Percentiles rank a stretch among this genome's conserved stretches.
phyloP scores from a whole-genome alignment of 2,113 vertebrate genomes.

The Nanorana parkeri region DNA sequence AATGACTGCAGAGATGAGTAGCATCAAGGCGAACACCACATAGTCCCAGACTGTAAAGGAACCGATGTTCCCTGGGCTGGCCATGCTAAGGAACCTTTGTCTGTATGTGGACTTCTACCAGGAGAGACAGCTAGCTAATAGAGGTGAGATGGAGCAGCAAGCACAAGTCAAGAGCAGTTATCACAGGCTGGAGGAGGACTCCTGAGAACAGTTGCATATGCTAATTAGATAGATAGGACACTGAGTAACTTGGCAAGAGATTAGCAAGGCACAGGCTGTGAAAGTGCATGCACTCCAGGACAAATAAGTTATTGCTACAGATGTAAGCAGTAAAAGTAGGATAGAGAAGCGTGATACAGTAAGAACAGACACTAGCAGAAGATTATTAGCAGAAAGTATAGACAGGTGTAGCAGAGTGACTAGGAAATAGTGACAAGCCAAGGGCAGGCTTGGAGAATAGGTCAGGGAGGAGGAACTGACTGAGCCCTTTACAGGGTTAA shows the following conservation, averaged over 20 bases:
- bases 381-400: no score
- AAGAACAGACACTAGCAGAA: background rate
- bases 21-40: slow-evolving; percentile 86
- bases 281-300: background rate
- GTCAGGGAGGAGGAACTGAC: background rate
- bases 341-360: background rate
- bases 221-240: background rate
- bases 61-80: slow-evolving; percentile 38
- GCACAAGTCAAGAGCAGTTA: background rate
- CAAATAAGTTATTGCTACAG: background rate
- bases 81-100: slow-evolving; percentile 55
- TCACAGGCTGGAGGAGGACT: background rate
- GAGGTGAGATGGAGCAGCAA: background rate
- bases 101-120: background rate
- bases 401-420: background rate
- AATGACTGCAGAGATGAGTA: slow-evolving; percentile 83
- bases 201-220: slow-evolving; percentile 16
- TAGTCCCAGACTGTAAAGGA: slow-evolving; percentile 86
- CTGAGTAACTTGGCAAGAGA: background rate
- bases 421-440: background rate
- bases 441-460: background rate
- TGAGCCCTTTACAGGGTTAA: background rate
- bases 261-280: background rate
- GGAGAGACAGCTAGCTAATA: background rate
- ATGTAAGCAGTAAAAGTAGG: no score